These are phyloP conservation scores for Dynastes hyllus DNA, from an alignment of 2,888 invertebrate genomes.

Conservation along the genomic window DNA sequence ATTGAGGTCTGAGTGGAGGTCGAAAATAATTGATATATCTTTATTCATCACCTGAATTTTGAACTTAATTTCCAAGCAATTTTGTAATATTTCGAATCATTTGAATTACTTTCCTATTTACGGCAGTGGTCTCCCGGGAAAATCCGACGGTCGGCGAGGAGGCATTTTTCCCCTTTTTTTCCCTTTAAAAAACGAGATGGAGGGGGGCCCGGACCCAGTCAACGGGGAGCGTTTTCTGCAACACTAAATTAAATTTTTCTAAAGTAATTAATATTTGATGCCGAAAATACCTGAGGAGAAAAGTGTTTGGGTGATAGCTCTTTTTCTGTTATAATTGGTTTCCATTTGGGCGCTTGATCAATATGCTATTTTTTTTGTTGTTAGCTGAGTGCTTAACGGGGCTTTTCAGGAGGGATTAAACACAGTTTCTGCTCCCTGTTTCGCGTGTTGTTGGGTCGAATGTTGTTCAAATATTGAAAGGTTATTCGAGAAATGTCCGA, in stretches of 20 bases:
- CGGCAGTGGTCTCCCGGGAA: not conserved
- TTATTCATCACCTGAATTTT: too few species aligned
- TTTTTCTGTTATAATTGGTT: not conserved
- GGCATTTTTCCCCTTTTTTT: conserved; percentile 14
- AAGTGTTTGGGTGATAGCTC: not conserved
- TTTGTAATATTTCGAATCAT: not conserved
- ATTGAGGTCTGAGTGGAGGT: too few species aligned
- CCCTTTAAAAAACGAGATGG: conserved; percentile 32
- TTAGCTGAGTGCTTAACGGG: conserved; percentile 5
- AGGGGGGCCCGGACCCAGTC: not conserved
- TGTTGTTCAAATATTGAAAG: conserved; percentile 9
- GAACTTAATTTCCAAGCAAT: too few species aligned
- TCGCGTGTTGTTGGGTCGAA: not conserved
- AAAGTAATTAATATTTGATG: conserved; percentile 40
- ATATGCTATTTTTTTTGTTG: conserved; percentile 32
- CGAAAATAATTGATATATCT: too few species aligned
- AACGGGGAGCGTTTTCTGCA: conserved; percentile 12
- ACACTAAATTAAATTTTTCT: conserved; percentile 30
- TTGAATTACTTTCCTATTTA: conserved; percentile 24
- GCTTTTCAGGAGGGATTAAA: conserved; percentile 1
- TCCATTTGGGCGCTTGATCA: not conserved
- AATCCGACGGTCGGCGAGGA: not conserved
- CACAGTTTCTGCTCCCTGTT: conserved; percentile 1
- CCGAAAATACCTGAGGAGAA: not conserved
- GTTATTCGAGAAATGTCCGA: not conserved